Evolutionary conservation across 2,113 vertebrate species (phyloP).

Genomic region (Oreochromis niloticus): DNA sequence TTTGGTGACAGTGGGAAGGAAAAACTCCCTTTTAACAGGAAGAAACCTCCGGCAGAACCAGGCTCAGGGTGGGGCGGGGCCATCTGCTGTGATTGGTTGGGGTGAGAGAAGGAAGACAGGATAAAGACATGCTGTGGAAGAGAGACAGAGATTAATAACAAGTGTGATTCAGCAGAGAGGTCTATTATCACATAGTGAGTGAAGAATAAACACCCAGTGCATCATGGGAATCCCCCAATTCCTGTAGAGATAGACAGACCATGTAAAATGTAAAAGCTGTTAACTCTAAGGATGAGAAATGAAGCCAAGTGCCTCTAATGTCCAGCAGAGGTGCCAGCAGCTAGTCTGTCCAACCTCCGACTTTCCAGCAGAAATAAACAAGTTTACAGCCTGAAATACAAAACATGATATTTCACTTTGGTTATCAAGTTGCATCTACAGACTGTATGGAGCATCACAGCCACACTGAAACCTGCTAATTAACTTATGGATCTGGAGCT

Average conservation of each 20-base stretch:
- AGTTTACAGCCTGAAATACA: neutral
- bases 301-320: neutral
- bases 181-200: neutral
- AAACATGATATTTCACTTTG: neutral
- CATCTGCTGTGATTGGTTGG: neutral
- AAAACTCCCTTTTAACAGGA: neutral
- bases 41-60: accelerated
- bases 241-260: neutral
- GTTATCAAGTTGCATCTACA: neutral
- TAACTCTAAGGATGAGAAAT: neutral
- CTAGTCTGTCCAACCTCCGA: neutral
- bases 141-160: no score
- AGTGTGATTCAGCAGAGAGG: neutral
- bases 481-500: neutral
- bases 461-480: neutral
- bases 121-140: neutral
- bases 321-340: neutral
- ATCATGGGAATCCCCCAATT: neutral
- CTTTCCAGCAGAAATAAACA: neutral
- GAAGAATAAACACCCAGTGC: neutral
- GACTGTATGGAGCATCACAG: accelerated
- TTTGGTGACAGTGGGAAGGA: neutral
- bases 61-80: neutral
- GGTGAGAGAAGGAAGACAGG: neutral
- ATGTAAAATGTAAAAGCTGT: neutral